A percentile compares a stretch with the other conserved stretches of the same genome.
phyloP scores from a whole-genome alignment of 2,888 invertebrate species.

The Tenthredo mesomela region DNA sequence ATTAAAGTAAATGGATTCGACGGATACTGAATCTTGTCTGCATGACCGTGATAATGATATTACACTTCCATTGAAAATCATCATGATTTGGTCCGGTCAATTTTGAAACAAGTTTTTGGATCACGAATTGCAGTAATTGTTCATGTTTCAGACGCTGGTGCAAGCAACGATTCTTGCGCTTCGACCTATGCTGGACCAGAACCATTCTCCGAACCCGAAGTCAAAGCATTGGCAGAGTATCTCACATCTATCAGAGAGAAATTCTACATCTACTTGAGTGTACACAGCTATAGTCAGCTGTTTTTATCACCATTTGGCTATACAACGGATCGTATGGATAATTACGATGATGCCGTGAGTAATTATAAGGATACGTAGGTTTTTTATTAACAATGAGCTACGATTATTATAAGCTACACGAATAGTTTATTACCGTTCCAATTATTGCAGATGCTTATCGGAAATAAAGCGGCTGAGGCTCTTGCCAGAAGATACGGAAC shows the following conservation, averaged over 20 bases:
- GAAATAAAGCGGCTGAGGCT: conserved; percentile 80
- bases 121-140: not conserved
- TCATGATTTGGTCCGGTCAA: not conserved
- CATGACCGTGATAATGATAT: not conserved
- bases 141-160: conserved; percentile 66
- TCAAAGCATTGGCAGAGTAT: conserved; percentile 77
- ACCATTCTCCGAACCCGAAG: conserved; percentile 81
- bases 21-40: conserved; percentile 77
- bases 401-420: not conserved
- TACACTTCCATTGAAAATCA: not conserved
- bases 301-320: conserved; percentile 84
- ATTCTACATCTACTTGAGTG: conserved; percentile 82
- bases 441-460: conserved; percentile 70
- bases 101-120: not conserved
- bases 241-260: conserved; percentile 75
- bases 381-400: not conserved
- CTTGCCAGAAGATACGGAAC: conserved; percentile 79
- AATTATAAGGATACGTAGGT: not conserved
- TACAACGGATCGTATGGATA: conserved; percentile 79
- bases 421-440: conserved; percentile 35
- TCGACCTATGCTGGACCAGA: conserved; percentile 80
- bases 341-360: conserved; percentile 80
- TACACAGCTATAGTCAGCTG: conserved; percentile 86
- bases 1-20: conserved; percentile 79
- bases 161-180: conserved; percentile 78